phyloP scores from a whole-genome alignment of 2,888 invertebrate species.

The Nasonovia ribisnigri region DNA sequence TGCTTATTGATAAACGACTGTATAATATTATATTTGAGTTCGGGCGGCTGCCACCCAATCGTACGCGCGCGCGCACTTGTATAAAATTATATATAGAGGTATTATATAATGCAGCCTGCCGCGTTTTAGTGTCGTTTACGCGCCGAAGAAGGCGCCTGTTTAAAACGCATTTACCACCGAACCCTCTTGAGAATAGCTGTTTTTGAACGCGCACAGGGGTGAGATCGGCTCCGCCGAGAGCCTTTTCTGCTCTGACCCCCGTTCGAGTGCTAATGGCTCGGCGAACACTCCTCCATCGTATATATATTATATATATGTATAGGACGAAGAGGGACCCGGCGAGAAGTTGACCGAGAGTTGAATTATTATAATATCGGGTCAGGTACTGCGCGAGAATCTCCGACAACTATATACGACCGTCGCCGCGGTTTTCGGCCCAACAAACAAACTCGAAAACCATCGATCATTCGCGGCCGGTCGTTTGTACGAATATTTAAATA shows the following conservation, averaged over 20 bases:
- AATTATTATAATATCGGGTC: conserved; percentile 52
- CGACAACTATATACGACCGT: neutral
- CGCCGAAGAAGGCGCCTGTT: conserved; percentile 46
- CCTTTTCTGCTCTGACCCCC: conserved; percentile 47
- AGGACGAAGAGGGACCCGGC: neutral
- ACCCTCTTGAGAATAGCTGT: conserved; percentile 58
- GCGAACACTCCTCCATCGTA: conserved; percentile 21
- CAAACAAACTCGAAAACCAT: conserved; percentile 51
- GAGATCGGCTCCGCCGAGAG: conserved; percentile 43
- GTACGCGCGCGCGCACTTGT: neutral
- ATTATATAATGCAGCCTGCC: neutral
- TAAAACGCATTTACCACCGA: conserved; percentile 56
- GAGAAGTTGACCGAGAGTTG: conserved; percentile 49
- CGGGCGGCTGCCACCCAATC: neutral
- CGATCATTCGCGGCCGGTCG: conserved; percentile 38
- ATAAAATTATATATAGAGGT: neutral
- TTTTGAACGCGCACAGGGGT: conserved; percentile 35
- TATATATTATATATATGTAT: neutral
- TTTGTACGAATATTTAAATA: conserved; percentile 53
- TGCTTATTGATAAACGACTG: neutral
- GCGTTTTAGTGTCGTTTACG: conserved; percentile 13
- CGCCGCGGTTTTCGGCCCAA: neutral
- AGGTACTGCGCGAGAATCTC: conserved; percentile 38
- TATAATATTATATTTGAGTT: neutral
- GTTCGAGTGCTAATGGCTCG: conserved; percentile 62